Evolutionary conservation across 1,140 invertebrate species (phyloP).

Genomic region (Psix sp.): DNA sequence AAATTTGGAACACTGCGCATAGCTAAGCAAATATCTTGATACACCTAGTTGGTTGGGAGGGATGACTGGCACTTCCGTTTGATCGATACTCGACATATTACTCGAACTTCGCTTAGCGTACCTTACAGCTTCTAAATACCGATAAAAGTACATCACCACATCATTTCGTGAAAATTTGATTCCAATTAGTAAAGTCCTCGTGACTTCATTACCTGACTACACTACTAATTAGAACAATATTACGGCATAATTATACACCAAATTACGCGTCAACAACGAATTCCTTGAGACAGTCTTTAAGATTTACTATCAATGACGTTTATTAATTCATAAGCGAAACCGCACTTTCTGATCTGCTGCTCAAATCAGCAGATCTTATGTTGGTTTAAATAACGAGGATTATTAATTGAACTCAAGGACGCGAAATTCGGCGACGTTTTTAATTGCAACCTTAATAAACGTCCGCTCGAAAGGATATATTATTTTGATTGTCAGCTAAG

Average conservation of each 20-base stretch:
- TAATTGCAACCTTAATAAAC: slow-evolving; percentile 48
- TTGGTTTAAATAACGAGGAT: slow-evolving; percentile 34
- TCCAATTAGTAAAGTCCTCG: too few relatives aligned
- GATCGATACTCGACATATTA: slow-evolving; percentile 63
- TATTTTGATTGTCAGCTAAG: slow-evolving; percentile 57
- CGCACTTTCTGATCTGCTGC: slow-evolving; percentile 41
- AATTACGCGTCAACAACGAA: slow-evolving; percentile 56
- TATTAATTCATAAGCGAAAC: slow-evolving; percentile 50
- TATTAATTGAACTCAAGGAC: neutral
- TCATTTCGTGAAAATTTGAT: too few relatives aligned
- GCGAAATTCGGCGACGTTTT: slow-evolving; percentile 3
- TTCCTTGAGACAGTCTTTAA: slow-evolving; percentile 57
- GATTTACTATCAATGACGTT: slow-evolving; percentile 52
- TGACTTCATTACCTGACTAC: too few relatives aligned
- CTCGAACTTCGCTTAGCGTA: slow-evolving; percentile 41
- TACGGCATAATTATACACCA: slow-evolving; percentile 3
- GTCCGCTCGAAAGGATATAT: slow-evolving; percentile 50
- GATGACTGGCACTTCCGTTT: slow-evolving; percentile 59
- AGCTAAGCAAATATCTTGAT: slow-evolving; percentile 63
- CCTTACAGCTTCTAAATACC: too few relatives aligned
- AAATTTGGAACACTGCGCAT: slow-evolving; percentile 58
- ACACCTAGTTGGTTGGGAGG: slow-evolving; percentile 62
- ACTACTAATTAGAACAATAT: too few relatives aligned
- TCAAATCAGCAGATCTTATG: slow-evolving; percentile 30
- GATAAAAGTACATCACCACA: too few relatives aligned